Conservation (phyloP, 2,888 invertebrate genomes). For the Phlogophora meticulosa region DNA sequence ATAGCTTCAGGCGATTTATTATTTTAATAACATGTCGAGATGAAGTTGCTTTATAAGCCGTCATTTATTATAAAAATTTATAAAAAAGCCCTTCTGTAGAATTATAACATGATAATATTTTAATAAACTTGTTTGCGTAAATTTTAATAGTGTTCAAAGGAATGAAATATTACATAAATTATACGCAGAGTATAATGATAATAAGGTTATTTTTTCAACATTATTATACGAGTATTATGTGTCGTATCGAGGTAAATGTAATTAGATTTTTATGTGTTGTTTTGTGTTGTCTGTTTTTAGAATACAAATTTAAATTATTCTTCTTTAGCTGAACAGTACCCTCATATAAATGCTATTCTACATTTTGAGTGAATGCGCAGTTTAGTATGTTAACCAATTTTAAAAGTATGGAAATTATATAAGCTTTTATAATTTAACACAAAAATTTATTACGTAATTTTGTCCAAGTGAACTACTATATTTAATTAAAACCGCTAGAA, state of each 20-base stretch:
- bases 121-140: conserved; percentile 31
- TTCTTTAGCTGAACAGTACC: no score
- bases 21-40: conserved; percentile 39
- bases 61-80: conserved; percentile 1
- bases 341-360: no score
- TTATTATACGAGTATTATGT: neutral
- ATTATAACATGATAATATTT: conserved; percentile 6
- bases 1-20: conserved; percentile 38
- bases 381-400: no score
- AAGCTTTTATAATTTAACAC: no score
- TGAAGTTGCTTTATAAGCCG: neutral
- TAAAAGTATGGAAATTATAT: no score
- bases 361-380: no score
- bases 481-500: no score
- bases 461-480: no score
- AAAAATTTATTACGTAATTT: no score
- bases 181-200: neutral
- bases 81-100: conserved; percentile 14
- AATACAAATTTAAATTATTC: neutral
- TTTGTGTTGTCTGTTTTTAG: neutral
- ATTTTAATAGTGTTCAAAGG: conserved; percentile 17
- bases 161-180: neutral
- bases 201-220: neutral
- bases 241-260: conserved; percentile 2
- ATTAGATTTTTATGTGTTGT: neutral